phyloP scores from a whole-genome alignment of 2,797 vertebrate species.

The Poeciliopsis infans region DNA sequence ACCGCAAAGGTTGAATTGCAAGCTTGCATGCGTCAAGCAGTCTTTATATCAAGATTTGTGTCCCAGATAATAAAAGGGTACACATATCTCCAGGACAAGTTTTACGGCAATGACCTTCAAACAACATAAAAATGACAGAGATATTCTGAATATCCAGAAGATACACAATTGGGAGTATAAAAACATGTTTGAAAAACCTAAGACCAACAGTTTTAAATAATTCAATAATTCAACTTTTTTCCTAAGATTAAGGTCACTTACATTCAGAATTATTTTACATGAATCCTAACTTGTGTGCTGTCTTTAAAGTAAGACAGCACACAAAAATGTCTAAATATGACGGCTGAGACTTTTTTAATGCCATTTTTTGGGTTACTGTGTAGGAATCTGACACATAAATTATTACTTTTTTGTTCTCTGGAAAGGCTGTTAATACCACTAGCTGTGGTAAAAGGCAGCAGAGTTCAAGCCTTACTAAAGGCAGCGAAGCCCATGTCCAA shows the following conservation, averaged over 20 bases:
- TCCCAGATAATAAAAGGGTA: not conserved
- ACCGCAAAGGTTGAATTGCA: not conserved
- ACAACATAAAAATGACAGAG: not conserved
- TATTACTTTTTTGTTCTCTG: conserved; percentile 17
- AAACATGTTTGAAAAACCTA: not conserved
- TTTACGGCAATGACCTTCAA: not conserved
- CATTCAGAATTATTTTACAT: conserved; percentile 3
- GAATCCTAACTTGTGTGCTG: conserved; percentile 3
- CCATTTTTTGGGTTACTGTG: not conserved
- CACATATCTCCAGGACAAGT: not conserved
- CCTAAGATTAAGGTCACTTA: not conserved
- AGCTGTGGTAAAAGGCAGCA: conserved; percentile 18
- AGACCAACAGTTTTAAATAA: not conserved
- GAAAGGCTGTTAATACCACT: conserved; percentile 1
- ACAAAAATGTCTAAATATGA: not conserved
- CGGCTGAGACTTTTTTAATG: not conserved
- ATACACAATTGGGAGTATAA: not conserved
- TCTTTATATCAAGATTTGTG: not conserved
- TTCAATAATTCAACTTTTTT: not conserved
- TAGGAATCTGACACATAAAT: conserved; percentile 4
- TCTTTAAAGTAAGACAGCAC: conserved; percentile 21
- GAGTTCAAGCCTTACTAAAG: conserved; percentile 9
- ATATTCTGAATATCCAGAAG: not conserved
- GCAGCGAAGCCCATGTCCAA: conserved; percentile 4
- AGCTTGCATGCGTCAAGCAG: not conserved